Base-by-base conservation (phyloP, 1,140 invertebrate species). In the Drosophila nannoptera region DNA sequence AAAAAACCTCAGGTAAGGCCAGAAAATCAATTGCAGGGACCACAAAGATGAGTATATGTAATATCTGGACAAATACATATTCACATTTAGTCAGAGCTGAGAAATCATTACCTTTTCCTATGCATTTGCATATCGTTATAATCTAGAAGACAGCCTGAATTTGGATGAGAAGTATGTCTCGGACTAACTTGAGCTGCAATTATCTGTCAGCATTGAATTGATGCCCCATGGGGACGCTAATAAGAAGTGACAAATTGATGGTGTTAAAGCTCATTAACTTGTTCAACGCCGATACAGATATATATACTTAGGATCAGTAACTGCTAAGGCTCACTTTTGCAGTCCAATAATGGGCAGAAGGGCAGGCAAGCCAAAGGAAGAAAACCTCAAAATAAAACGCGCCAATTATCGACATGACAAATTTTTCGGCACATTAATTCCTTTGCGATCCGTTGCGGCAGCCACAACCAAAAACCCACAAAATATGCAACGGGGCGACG, bases 221-320 rank as follows among this genome's bases (percentile, higher is more conserved):
- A 31, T 55, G 48, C 50, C 66, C 65, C 59, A 48, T 80, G 81
- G 75, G 58, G 77, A 78, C 75, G 73, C 83, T 88, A 88, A 88
- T 84, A 78, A 88, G 87, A 78, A 87, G 74, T 88, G 87, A 88
- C 87, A 88, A 88, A 88, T 88, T 88, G 83, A 78, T 87, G 87
- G 87, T 88, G 87, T 88, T 88, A 88, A 88, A 75, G 82, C 83
- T 87, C 87, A 88, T 88, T 88, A 88, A 88, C 64, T 83, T 83
- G 65, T 75, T 86, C 80, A 84, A 73, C 60, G 22, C 43, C 52
- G 56, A 45, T 55, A 33, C 61, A 46, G 46, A 59, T 69, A 52
- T 46, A 43, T 55, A 38, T 31, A 43, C 46, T 69, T 65, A 58
- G 11, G 46, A 40, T 60, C 58, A 60, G 49, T 42, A 55, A 70